phyloP scores from a whole-genome alignment of 2,113 vertebrate genomes.

The Nothoprocta pentlandii region DNA sequence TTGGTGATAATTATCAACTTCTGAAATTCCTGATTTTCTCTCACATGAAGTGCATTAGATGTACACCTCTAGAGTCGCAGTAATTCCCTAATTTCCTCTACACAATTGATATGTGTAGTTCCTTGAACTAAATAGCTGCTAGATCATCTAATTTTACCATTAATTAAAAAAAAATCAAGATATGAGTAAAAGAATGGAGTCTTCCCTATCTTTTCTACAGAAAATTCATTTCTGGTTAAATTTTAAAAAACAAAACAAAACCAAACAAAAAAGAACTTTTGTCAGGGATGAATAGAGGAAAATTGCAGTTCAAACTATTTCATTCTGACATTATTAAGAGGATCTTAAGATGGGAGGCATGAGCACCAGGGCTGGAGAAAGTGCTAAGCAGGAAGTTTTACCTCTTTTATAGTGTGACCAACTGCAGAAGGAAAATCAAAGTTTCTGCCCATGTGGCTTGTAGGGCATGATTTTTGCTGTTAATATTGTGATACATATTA shows the following conservation, averaged over 20 bases:
- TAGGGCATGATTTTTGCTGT: background rate
- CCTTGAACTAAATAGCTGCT: background rate
- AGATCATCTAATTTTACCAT: background rate
- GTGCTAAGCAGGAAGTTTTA: background rate
- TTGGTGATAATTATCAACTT: background rate
- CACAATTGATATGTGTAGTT: background rate
- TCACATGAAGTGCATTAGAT: background rate
- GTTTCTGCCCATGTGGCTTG: background rate
- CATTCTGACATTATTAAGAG: background rate
- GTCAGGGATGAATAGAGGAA: background rate
- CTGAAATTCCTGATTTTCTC: background rate
- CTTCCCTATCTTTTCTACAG: background rate
- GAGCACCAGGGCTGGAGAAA: background rate
- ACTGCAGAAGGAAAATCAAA: background rate
- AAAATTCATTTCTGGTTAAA: background rate
- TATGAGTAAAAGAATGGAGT: background rate
- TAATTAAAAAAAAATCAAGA: background rate
- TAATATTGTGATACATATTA: background rate
- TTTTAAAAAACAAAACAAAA: background rate
- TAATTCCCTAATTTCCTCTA: background rate
- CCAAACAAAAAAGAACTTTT: background rate
- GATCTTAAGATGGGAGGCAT: background rate
- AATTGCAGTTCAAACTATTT: background rate
- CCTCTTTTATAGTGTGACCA: background rate
- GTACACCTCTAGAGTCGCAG: background rate